Conservation (phyloP, 2,888 invertebrate genomes). For the Gerris lacustris region DNA sequence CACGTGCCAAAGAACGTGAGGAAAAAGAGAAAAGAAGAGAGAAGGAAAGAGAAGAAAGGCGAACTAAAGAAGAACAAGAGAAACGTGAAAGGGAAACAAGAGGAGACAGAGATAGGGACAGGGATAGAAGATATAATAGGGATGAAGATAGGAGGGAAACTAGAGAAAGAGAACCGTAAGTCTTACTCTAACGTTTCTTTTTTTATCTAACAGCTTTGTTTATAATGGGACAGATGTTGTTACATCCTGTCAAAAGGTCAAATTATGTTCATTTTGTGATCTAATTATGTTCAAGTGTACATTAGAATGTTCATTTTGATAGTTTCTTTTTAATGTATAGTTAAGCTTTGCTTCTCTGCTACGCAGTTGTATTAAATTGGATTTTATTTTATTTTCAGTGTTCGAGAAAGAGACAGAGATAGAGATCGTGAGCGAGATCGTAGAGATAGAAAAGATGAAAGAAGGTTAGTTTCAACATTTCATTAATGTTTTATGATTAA, state of each 20-base stretch:
- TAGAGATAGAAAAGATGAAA: constrained; percentile 18
- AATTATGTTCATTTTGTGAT: too few species aligned
- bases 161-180: constrained; percentile 16
- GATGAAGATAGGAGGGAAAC: constrained; percentile 24
- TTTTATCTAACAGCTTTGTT: too few species aligned
- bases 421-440: constrained; percentile 18
- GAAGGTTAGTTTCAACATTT: constrained; percentile 8
- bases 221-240: too few species aligned
- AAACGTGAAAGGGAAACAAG: constrained; percentile 23
- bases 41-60: constrained; percentile 28
- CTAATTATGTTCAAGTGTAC: too few species aligned
- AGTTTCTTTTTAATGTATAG: too few species aligned
- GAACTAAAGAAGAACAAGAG: constrained; percentile 23
- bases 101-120: constrained; percentile 31
- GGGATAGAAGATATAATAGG: constrained; percentile 29
- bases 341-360: too few species aligned
- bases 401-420: constrained; percentile 15
- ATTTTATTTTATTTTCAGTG: constrained; percentile 7
- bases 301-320: too few species aligned
- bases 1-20: constrained; percentile 41
- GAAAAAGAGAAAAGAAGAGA: constrained; percentile 41
- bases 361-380: too few species aligned
- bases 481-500: constrained; percentile 11
- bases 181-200: too few species aligned
- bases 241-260: too few species aligned